phyloP scores from a whole-genome alignment of 2,888 invertebrate species.

The Chrysolina oricalcia region DNA sequence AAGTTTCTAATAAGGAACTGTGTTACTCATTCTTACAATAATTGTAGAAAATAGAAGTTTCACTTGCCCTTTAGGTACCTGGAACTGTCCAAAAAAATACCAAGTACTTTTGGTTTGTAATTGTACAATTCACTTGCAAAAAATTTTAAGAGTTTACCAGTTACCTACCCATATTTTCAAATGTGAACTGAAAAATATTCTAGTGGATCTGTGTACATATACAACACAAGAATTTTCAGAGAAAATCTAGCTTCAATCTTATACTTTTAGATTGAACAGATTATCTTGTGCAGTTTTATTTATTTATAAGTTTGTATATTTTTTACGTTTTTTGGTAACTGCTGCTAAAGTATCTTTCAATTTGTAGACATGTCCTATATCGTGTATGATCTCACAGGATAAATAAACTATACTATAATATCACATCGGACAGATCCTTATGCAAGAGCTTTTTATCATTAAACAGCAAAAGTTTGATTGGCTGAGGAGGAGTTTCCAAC shows the following conservation, averaged over 20 bases:
- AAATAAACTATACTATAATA: no score
- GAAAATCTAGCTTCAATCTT: background rate
- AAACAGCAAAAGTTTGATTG: no score
- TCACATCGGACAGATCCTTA: no score
- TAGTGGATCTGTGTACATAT: background rate
- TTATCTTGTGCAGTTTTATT: background rate
- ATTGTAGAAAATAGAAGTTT: background rate
- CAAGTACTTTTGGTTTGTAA: conserved; percentile 15
- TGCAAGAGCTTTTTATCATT: no score
- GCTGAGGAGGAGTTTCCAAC: no score
- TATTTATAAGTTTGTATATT: background rate
- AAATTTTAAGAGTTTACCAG: background rate
- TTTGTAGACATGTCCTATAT: no score
- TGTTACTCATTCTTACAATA: background rate
- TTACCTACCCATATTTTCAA: background rate
- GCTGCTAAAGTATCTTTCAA: no score
- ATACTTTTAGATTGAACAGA: background rate
- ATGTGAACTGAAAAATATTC: background rate
- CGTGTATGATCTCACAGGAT: no score
- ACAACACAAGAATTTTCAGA: background rate
- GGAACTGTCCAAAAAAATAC: background rate
- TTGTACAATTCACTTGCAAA: background rate
- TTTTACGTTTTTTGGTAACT: background rate
- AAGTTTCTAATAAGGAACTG: background rate
- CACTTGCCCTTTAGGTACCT: background rate